These are phyloP conservation scores for Drosophila auraria DNA, from an alignment of 1,140 invertebrate genomes.

Conservation along the genomic window DNA sequence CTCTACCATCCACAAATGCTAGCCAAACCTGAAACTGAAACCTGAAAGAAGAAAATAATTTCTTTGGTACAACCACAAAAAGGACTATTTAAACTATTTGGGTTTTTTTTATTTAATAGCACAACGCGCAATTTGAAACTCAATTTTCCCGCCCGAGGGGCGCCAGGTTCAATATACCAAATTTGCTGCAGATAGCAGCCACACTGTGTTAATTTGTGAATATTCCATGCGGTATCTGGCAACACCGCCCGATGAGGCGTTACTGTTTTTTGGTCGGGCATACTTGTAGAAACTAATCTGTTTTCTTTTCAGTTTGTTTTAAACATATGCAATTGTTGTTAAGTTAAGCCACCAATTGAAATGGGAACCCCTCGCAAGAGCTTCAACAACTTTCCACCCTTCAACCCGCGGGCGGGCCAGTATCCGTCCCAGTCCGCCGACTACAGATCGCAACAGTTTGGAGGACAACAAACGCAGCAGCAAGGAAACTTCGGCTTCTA, in stretches of 20 bases:
- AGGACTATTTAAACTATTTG: no score
- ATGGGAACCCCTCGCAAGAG: conserved; percentile 63
- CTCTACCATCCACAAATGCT: no score
- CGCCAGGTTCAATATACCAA: no score
- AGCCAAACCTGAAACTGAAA: no score
- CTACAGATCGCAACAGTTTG: conserved; percentile 60
- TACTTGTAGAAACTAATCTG: neutral
- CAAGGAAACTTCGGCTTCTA: conserved; percentile 39
- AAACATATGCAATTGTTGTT: neutral
- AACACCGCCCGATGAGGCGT: neutral
- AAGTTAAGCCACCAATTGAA: neutral
- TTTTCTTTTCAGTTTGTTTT: neutral
- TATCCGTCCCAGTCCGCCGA: conserved; percentile 64
- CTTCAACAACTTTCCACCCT: conserved; percentile 44
- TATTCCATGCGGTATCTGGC: neutral
- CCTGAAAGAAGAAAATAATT: no score
- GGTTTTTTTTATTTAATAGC: no score
- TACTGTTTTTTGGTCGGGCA: neutral
- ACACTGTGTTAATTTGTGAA: no score
- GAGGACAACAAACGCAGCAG: conserved; percentile 42
- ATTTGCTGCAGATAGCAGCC: no score
- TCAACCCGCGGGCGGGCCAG: conserved; percentile 35
- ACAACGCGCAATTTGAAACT: no score
- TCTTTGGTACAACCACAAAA: no score
- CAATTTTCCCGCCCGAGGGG: no score